Evolutionary conservation across 1,140 invertebrate genomes (phyloP).

Genomic region (Bombus vancouverensis): DNA sequence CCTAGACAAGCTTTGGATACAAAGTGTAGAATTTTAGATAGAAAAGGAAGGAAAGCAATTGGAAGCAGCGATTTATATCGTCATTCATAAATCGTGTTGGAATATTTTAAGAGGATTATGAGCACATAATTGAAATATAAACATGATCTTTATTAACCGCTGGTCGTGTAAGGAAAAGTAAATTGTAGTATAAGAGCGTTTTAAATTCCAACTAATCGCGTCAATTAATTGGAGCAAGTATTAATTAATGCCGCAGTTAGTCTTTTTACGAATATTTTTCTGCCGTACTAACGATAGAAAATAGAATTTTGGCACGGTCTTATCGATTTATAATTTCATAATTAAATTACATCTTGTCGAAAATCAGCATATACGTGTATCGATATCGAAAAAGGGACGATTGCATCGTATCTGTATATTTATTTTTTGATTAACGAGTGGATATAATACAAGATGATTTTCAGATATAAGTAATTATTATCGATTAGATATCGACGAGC

Average conservation of each 20-base stretch:
- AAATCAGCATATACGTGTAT: background rate
- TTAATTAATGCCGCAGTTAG: background rate
- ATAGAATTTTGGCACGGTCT: background rate
- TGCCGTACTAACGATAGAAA: background rate
- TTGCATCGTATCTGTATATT: background rate
- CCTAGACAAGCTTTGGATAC: background rate
- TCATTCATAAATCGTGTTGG: too few species aligned
- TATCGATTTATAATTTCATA: background rate
- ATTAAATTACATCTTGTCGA: background rate
- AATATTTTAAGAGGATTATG: too few species aligned
- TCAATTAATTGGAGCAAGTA: background rate
- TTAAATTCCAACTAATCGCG: background rate
- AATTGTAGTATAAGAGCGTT: background rate
- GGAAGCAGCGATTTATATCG: too few species aligned
- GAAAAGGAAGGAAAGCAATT: too few species aligned
- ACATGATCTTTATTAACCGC: too few species aligned
- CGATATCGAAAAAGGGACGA: background rate
- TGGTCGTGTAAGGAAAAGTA: too few species aligned
- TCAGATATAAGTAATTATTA: background rate
- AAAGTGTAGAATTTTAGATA: background rate
- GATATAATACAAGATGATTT: background rate
- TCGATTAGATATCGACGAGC: slow-evolving; percentile 7
- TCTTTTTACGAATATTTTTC: background rate
- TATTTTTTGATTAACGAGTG: background rate
- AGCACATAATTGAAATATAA: too few species aligned